Percentiles rank a stretch among this genome's conserved stretches.
phyloP scores from a whole-genome alignment of 2,888 invertebrate genomes.

The Coronaproctus castanopsis region DNA sequence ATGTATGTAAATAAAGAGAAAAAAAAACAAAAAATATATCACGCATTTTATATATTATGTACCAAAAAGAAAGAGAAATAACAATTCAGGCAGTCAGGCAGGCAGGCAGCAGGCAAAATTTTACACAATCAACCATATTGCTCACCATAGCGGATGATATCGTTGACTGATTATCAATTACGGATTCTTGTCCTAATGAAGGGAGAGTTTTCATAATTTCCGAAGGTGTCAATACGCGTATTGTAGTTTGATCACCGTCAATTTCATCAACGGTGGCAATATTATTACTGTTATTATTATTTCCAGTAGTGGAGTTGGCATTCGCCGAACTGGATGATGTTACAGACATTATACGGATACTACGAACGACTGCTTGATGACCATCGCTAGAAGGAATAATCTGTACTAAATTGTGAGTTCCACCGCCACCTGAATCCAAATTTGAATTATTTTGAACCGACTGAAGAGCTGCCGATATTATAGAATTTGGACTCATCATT shows the following conservation, averaged over 20 bases:
- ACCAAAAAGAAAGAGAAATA: too few species aligned
- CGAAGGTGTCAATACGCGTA: slow-evolving; percentile 69
- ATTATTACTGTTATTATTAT: slow-evolving; percentile 15
- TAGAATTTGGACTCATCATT: slow-evolving; percentile 20
- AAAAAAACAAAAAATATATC: too few species aligned
- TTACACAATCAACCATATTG: too few species aligned
- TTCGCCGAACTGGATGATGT: slow-evolving; percentile 16
- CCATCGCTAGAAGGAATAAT: slow-evolving; percentile 15
- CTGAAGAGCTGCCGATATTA: slow-evolving; percentile 17
- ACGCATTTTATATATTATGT: too few species aligned
- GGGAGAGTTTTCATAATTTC: slow-evolving; percentile 81
- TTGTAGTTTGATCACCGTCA: slow-evolving; percentile 30
- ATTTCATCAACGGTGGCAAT: slow-evolving; percentile 12
- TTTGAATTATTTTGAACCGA: slow-evolving; percentile 8
- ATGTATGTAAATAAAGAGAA: too few species aligned
- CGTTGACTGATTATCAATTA: slow-evolving; percentile 30
- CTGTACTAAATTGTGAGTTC: slow-evolving; percentile 14
- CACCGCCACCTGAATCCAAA: background rate
- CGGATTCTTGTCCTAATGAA: slow-evolving; percentile 45
- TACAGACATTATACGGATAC: slow-evolving; percentile 17
- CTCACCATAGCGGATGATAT: slow-evolving; percentile 31
- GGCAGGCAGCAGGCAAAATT: too few species aligned
- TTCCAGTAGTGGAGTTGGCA: slow-evolving; percentile 15
- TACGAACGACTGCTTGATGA: slow-evolving; percentile 10
- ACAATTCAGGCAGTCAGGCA: too few species aligned